Conservation (phyloP, 2,113 vertebrate species). For the Petrocephalus zakoni region DNA sequence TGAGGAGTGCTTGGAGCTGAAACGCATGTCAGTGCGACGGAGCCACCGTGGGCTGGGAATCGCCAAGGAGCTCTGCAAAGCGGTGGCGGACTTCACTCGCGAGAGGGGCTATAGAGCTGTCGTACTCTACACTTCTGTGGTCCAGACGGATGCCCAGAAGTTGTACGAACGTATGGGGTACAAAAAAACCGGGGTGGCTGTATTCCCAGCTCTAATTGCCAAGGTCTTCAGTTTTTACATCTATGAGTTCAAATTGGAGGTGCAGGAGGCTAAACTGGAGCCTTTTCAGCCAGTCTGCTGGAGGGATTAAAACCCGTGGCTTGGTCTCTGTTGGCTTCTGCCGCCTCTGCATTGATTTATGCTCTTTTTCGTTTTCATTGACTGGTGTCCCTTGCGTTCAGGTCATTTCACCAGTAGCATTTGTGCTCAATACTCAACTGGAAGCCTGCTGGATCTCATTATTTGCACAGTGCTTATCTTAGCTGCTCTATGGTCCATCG, state of each 20-base stretch:
- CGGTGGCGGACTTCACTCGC: constrained; percentile 51
- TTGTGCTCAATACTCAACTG: background rate
- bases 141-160: constrained; percentile 62
- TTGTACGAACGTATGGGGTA: constrained; percentile 62
- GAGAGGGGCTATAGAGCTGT: constrained; percentile 51
- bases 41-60: constrained; percentile 58
- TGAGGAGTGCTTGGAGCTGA: constrained; percentile 51
- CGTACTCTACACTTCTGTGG: constrained; percentile 54
- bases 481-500: background rate
- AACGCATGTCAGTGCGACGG: constrained; percentile 55
- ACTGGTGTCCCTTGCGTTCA: background rate
- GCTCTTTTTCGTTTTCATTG: background rate
- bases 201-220: constrained; percentile 26
- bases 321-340: background rate
- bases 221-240: constrained; percentile 58
- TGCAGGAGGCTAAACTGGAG: background rate
- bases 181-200: constrained; percentile 44
- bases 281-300: background rate
- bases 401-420: background rate
- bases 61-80: constrained; percentile 56
- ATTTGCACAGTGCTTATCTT: background rate
- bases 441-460: background rate
- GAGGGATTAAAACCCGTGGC: background rate
- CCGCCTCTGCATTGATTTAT: background rate
- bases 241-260: constrained; percentile 55